Evolutionary conservation across 2,888 invertebrate genomes (phyloP).

Genomic region (Leptinotarsa juncta): DNA sequence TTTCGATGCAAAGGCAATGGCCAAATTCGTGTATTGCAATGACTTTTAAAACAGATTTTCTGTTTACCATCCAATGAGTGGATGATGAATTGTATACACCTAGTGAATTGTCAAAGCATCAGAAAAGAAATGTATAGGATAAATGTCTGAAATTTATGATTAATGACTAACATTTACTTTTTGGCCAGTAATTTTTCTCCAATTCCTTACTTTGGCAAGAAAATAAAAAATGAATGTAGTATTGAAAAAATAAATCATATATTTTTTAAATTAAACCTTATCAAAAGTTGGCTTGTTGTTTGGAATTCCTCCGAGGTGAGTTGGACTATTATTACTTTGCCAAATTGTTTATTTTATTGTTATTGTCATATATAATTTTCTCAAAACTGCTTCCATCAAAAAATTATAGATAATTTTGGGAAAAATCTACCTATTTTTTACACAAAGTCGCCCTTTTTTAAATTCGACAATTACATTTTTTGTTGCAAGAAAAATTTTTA

Average conservation of each 20-base stretch:
- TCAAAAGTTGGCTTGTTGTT: neutral
- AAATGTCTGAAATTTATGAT: constrained; percentile 3
- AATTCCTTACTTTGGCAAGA: no score
- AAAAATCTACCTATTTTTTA: constrained; percentile 1
- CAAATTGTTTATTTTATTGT: constrained; percentile 5
- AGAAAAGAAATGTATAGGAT: constrained; percentile 4
- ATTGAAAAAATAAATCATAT: no score
- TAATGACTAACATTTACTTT: constrained; percentile 6
- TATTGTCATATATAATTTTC: constrained; percentile 1
- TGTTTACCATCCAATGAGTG: neutral
- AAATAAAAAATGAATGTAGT: no score
- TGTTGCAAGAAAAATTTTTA: neutral
- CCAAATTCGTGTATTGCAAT: constrained; percentile 7
- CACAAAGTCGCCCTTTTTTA: neutral
- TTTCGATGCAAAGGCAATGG: constrained; percentile 9
- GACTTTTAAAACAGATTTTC: neutral
- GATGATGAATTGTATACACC: neutral
- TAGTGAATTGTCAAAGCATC: neutral
- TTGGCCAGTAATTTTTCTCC: no score
- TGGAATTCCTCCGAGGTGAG: neutral
- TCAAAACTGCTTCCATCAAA: constrained; percentile 13
- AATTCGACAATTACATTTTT: neutral
- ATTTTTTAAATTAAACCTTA: no score
- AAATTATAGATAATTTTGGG: constrained; percentile 15
- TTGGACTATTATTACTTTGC: neutral